Conservation (phyloP, 2,797 vertebrate species). For the Tenualosa thibaudeaui region DNA sequence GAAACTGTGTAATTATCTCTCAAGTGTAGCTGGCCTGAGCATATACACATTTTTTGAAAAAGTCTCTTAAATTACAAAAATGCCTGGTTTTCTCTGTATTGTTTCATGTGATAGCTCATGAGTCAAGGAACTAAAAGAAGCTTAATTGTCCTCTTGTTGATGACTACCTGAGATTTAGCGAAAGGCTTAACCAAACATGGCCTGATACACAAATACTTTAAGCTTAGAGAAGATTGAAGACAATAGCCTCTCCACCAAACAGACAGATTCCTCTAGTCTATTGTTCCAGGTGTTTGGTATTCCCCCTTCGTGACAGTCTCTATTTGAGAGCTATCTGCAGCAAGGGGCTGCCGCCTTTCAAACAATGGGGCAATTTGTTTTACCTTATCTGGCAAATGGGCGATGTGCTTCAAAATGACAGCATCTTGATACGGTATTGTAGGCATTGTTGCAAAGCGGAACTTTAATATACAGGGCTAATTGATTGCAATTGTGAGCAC, state of each 20-base stretch:
- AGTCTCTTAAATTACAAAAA: background rate
- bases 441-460: conserved; percentile 50
- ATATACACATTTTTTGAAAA: background rate
- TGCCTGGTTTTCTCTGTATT: background rate
- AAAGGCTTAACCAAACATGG: background rate
- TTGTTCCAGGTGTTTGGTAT: conserved; percentile 48
- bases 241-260: conserved; percentile 17
- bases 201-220: background rate
- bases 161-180: conserved; percentile 15
- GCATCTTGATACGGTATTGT: conserved; percentile 49
- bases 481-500: conserved; percentile 52
- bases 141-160: conserved; percentile 9
- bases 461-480: conserved; percentile 58
- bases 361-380: conserved; percentile 58
- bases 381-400: conserved; percentile 56
- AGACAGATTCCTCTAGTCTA: conserved; percentile 50
- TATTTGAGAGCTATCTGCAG: conserved; percentile 54
- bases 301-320: conserved; percentile 49
- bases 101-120: background rate
- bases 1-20: background rate
- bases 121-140: background rate
- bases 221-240: conserved; percentile 12
- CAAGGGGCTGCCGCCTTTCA: conserved; percentile 42
- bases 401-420: conserved; percentile 52
- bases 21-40: background rate